Base-by-base conservation (phyloP, 1,140 invertebrate species). In the Penaeus japonicus region DNA sequence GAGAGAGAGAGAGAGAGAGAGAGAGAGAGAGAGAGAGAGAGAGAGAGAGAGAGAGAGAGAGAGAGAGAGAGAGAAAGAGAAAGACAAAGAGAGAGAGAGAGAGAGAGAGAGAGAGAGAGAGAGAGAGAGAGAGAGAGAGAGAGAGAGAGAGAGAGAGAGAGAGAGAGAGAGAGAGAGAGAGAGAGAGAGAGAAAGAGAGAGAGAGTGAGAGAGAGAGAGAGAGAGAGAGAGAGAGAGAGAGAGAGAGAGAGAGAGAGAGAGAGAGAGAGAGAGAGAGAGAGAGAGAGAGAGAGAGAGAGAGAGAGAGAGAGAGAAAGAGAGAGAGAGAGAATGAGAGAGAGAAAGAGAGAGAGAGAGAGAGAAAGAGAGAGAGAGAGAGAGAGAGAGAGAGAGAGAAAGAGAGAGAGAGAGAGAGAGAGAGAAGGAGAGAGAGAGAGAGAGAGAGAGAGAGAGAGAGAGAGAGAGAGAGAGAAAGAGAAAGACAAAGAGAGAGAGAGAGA, bases 81-180 rank as follows among this genome's bases (percentile, higher is more conserved):
- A 17, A 30, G n/a, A 78, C 17, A 22, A 20, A 32, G 12, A 47
- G 20, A 12, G 27, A 27, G 1, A 53, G 27, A 55, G 24, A 54
- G 35, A 35, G 27, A 18, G 2, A 12, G 35, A 47, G 18, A 47
- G 4, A 4, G 1, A 7, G 0, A 15, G 7, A 17, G 39, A 39
- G 4, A 2, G n/a, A 54, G 20, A 30, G 4, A 22, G 24, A n/a
- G 0, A 10, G n/a, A 3, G 10, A 20, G 32, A 3, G 30, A 53
- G 32, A 0, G 10, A 12, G 0, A 39, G 22, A 1, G 79, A 32
- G 47, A 2, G 55, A 30, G n/a, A 27, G 54, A 80, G 35, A 80
- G 35, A 53, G 78, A 82, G 80, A 82, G 80, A 82, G 54, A 82
- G 80, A 83, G 22, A 24, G 62, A 24, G 35, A 62, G 82, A 39